phyloP scores from a whole-genome alignment of 2,888 invertebrate species.

The Conomelus anceps region DNA sequence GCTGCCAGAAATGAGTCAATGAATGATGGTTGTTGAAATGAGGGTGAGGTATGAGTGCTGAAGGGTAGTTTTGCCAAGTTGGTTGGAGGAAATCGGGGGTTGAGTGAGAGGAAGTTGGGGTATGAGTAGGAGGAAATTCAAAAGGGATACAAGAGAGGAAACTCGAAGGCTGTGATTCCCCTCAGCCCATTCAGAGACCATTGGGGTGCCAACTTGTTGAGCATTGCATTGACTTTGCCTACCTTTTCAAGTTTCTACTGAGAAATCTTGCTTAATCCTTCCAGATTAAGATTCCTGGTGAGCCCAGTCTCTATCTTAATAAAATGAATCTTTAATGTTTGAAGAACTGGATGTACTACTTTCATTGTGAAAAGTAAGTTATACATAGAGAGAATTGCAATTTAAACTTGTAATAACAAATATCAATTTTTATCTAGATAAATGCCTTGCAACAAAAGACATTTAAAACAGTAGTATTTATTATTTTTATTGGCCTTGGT shows the following conservation, averaged over 20 bases:
- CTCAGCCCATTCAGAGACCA: not conserved
- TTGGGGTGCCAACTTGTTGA: not conserved
- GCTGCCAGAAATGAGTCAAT: not conserved
- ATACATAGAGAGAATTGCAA: too few species aligned
- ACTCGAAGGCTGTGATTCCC: not conserved
- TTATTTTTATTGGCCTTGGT: too few species aligned
- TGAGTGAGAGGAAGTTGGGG: not conserved
- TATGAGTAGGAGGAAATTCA: not conserved
- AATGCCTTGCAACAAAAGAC: too few species aligned
- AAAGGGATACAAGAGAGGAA: not conserved
- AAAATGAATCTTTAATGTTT: too few species aligned
- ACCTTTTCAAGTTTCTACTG: not conserved
- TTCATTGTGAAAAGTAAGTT: too few species aligned
- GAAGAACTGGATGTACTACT: too few species aligned
- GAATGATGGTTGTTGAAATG: not conserved
- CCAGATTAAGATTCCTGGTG: too few species aligned
- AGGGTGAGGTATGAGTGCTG: not conserved
- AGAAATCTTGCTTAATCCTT: not conserved
- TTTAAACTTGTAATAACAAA: too few species aligned
- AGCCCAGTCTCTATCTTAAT: too few species aligned
- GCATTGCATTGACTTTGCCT: not conserved
- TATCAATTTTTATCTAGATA: too few species aligned
- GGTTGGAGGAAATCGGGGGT: not conserved
- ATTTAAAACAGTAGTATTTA: too few species aligned
- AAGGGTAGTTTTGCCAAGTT: not conserved